Evolutionary conservation across 2,888 invertebrate genomes (phyloP), one percentile per base, ranked within the genome.

Genomic region (Octonoba sinensis): DNA sequence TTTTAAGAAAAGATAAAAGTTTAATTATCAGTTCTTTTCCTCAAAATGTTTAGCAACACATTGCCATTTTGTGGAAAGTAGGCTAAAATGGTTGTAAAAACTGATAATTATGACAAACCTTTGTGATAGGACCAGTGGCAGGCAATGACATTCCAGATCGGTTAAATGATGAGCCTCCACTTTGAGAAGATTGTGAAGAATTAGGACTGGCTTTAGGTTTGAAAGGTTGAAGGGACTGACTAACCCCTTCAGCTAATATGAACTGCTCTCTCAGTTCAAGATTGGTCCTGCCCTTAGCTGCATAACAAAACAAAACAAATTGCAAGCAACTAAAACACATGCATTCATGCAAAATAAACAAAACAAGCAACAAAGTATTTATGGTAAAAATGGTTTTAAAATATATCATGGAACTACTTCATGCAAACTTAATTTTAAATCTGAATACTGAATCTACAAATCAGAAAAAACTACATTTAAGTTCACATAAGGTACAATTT

Each of bases 211-310:
- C 87, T 91, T 96, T 96, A 89, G 97, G 93, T 91, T 95, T 95
- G 93, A 99, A 99, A 88, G 96, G 96, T 88, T 97, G 94, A 97
- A 99, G 98, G 89, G 96, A 95, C 92, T 99, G 99, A 89, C 96
- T 96, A 87, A 97, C 97, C 89, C 99, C 98, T 90, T 97, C 95
- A 87, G 99, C 97, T 92, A 99, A 92, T 90, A 97, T 96, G 92
- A 99, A 99, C 92, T 97, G 96, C 91, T 99, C 99, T 89, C 99
- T 93, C 89, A 99, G 93, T 92, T 99, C 98, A 91, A 98, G 95
- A 93, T 99, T 99, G 91, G 98, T 98, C 91, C 99, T 95, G 92
- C 99, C 99, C 92, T 98, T 97, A 92, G 98, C 98, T 98, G 91
- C 24, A 83, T 64, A 74, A 67, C 47, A 83, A 82, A 83, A 84